Base-by-base conservation (phyloP, 2,888 invertebrate genomes). In the Alsophila aescularia region DNA sequence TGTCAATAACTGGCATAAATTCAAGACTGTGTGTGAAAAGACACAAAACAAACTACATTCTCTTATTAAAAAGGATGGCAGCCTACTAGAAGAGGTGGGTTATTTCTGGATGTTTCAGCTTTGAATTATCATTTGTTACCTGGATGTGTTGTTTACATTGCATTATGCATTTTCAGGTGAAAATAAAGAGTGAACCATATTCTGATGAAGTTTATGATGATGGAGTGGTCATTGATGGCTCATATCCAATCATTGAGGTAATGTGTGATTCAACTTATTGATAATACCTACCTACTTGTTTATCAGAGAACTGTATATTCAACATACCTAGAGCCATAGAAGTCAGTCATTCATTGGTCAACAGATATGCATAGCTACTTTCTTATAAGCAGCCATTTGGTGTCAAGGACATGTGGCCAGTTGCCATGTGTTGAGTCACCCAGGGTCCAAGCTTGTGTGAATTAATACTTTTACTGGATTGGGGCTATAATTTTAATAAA, bases 1-100 rank as follows among this genome's bases (percentile, higher is more conserved):
- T 86, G 92, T 95, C 67, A 93, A 94, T 73, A 93, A 92, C 76
- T 95, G 95, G 94, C 92, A 94, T 73, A 81, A 87, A 62, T 95
- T 94, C 86, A 95, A 93, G 81, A 88, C 92, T 76, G 85, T 92
- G 15, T 95, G 95, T 83, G 89, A 93, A 67, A 92, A 92, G 73
- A 93, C 95, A 64, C 95, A 95, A 87, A 92, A 90, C 73, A 95
- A 94, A 82, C 84, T 95, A 69, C 90, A 89, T 72, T 87, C 92
- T 82, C 93, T 94, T 92, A 76, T 92, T 69, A 87, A 86, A 75
- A 90, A 87, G 80, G 89, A 90, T 79, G 86, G 85, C 80, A 87
- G 82, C 89, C 90, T 84, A 85, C 89, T 90, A 84, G 90, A 90
- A 89, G 88, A 88, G 90, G 92, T 90, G 73, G 79, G 83, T 80